These are phyloP conservation scores for Cetoscarus ocellatus DNA, from an alignment of 2,797 vertebrate genomes.

Conservation along the genomic window DNA sequence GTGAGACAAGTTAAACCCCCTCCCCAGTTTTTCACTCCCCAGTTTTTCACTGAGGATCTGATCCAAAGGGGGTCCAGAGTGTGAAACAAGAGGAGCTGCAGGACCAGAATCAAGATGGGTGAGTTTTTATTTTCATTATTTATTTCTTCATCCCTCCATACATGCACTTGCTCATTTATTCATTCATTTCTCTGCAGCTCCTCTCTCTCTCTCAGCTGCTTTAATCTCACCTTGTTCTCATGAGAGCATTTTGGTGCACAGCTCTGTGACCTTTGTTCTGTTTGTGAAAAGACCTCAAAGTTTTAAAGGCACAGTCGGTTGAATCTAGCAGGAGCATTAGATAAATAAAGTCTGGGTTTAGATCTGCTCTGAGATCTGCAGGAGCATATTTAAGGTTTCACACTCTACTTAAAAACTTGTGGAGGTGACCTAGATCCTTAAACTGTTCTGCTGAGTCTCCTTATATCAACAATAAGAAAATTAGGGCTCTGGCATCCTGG, in stretches of 20 bases:
- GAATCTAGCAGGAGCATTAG: no score
- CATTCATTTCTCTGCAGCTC: not conserved
- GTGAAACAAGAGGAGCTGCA: not conserved
- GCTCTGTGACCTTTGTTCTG: slow-evolving; percentile 5
- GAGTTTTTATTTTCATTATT: not conserved
- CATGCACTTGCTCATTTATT: no score
- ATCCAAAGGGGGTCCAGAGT: not conserved
- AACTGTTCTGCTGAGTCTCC: no score
- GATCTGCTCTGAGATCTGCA: no score
- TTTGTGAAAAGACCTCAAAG: not conserved
- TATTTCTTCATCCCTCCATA: not conserved
- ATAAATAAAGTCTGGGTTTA: no score
- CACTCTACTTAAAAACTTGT: no score
- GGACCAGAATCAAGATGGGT: slow-evolving; percentile 46
- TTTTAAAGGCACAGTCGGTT: not conserved
- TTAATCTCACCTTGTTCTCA: not conserved
- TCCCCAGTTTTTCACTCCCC: not conserved
- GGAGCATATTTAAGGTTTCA: no score
- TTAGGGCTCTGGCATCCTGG: no score
- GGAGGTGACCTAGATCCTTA: no score
- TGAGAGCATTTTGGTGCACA: not conserved
- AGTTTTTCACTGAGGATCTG: not conserved
- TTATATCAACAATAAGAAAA: no score
- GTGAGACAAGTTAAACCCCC: not conserved
- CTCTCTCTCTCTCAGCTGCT: not conserved